Evolutionary conservation across 1,140 invertebrate genomes (phyloP), one percentile per base, ranked within the genome.

Genomic region (Calephelis nemesis): DNA sequence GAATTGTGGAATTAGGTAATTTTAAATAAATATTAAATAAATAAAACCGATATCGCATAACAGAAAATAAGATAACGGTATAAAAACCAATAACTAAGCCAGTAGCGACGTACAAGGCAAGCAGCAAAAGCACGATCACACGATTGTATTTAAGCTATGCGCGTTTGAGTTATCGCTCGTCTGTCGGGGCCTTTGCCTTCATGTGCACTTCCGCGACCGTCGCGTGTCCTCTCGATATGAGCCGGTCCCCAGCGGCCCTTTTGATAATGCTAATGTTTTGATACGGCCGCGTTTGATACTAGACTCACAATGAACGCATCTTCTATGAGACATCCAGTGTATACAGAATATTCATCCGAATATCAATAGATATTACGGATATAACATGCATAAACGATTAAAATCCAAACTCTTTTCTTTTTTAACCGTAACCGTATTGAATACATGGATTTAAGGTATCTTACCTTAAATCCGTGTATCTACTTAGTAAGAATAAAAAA

Each of bases 201-300:
- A 67, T 63, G 73, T 74, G 75, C 75, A 78, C 84, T 90, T 90
- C 85, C 85, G 85, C 85, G 79, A 83, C 79, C 79, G 81, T 83
- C 80, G 82, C 79, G 79, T 84, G 84, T 87, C 79, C 79, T 70
- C 79, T 70, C 76, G 85, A 87, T 87, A 86, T 79, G 78, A 84
- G 73, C 83, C 81, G 83, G 80, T 85, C 84, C 76, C 81, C 76
- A 71, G 85, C 85, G 84, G 84, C 67, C 79, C 81, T 85, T 83
- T 84, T 87, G 86, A 90, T 90, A 87, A 87, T 87, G 85, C 84
- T 84, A 90, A 90, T 87, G 84, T 85, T 74, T 68, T 79, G 85
- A 90, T 88, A 90, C 78, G 74, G 76, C 75, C 72, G 74, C 71
- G 73, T 71, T 70, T 70, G 82, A 87, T 86, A 87, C 81, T 69